phyloP scores from a whole-genome alignment of 2,113 vertebrate species.

The Tursiops truncatus region DNA sequence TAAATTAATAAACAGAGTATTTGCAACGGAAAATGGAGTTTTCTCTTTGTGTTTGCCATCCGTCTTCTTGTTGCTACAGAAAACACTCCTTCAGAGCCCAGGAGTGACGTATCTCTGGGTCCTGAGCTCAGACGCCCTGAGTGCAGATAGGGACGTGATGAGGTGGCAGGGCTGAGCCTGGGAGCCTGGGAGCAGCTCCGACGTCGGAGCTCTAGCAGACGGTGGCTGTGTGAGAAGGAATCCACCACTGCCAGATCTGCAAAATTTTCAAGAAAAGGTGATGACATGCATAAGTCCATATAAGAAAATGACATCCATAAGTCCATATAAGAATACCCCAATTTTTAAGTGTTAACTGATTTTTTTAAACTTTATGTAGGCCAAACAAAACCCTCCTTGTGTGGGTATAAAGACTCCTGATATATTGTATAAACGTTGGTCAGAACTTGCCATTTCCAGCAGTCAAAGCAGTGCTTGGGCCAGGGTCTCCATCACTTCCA shows the following conservation, averaged over 20 bases:
- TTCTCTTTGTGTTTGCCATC: neutral
- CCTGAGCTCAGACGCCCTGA: neutral
- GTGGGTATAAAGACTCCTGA: rapidly evolving
- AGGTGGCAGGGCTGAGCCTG: neutral
- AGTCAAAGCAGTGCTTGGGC: rapidly evolving
- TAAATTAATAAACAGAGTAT: neutral
- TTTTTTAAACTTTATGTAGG: neutral
- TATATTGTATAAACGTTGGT: rapidly evolving
- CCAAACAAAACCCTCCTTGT: neutral
- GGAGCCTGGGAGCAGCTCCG: rapidly evolving
- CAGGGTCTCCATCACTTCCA: neutral
- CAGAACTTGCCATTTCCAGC: neutral
- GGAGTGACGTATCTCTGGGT: rapidly evolving
- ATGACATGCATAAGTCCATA: rapidly evolving
- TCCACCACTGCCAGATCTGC: neutral
- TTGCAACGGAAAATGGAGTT: neutral
- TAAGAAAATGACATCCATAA: neutral
- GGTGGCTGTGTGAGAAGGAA: neutral
- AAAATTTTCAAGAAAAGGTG: neutral
- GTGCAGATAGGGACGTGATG: too few relatives aligned
- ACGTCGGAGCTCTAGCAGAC: rapidly evolving
- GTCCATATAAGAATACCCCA: neutral
- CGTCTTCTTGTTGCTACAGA: rapidly evolving
- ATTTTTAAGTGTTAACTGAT: neutral
- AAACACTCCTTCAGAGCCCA: neutral